Percentiles rank a stretch among this genome's conserved stretches.
Conservation (phyloP, 2,888 invertebrate species). For the Eueremaeus valkanovi region DNA sequence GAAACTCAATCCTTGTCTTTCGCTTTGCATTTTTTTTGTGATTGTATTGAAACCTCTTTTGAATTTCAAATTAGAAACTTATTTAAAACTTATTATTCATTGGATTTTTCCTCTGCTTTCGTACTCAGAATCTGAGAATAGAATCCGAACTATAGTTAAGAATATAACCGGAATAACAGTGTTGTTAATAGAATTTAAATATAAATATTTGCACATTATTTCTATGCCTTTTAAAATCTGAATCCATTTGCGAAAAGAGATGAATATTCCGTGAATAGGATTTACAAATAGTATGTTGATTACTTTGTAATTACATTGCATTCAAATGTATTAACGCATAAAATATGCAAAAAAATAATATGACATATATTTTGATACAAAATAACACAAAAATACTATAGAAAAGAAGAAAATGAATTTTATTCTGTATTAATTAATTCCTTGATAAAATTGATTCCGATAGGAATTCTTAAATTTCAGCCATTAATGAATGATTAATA, state of each 20-base stretch:
- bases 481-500: not conserved
- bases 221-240: not conserved
- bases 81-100: not conserved
- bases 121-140: not conserved
- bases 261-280: not conserved
- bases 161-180: no score
- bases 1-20: not conserved
- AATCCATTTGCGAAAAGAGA: no score
- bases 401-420: no score
- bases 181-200: not conserved
- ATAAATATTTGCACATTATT: not conserved
- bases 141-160: not conserved
- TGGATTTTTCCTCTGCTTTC: not conserved
- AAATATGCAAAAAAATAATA: no score
- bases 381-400: no score
- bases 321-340: no score
- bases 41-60: not conserved
- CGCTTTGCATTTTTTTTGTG: not conserved
- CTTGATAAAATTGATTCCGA: no score
- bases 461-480: not conserved
- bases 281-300: no score
- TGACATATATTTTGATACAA: no score
- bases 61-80: slow-evolving; percentile 1
- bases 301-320: no score
- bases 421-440: no score